Conservation (phyloP, 1,140 invertebrate genomes). For the Heliothis virescens region DNA sequence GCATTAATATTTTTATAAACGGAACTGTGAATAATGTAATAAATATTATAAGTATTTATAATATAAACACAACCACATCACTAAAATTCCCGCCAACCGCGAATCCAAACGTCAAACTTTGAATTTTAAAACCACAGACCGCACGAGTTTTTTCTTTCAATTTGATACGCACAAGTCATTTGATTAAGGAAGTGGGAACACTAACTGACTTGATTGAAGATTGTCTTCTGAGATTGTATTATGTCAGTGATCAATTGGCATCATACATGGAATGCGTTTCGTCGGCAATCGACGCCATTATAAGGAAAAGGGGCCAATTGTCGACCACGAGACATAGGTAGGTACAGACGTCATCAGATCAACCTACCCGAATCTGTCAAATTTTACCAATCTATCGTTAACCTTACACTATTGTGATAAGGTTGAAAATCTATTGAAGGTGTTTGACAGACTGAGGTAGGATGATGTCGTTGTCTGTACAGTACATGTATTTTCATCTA, state of each 20-base stretch:
- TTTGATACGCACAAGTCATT: conserved; percentile 2
- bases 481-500: background rate
- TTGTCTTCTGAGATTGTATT: background rate
- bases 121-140: background rate
- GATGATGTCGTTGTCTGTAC: no score
- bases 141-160: background rate
- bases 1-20: background rate
- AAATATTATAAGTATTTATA: background rate
- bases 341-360: background rate
- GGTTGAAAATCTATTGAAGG: no score
- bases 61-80: background rate
- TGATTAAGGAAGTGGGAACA: conserved; percentile 46
- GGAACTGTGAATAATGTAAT: no score
- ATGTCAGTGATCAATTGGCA: conserved; percentile 33
- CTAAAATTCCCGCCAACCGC: background rate
- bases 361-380: no score
- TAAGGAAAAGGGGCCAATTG: conserved; percentile 12
- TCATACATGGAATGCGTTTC: conserved; percentile 4
- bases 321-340: conserved; percentile 14
- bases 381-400: no score
- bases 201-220: conserved; percentile 40
- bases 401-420: no score
- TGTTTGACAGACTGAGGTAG: no score
- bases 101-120: background rate
- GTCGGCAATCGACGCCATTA: conserved; percentile 8